Base-by-base conservation (phyloP, 2,888 invertebrate species). In the Clunio marinus region DNA sequence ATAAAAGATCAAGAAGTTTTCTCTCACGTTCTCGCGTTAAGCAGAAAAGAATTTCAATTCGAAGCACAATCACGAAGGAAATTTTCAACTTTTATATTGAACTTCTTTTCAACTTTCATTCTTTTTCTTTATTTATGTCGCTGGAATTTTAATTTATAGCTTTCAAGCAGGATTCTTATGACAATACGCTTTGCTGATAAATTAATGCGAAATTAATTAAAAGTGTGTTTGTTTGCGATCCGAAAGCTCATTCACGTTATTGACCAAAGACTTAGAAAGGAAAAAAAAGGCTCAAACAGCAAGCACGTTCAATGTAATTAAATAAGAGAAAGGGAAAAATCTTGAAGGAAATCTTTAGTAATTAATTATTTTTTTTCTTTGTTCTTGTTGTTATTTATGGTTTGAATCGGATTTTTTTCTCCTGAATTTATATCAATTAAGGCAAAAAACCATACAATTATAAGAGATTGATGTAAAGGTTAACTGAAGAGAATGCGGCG, bases 351-450 rank as follows among this genome's bases (percentile, higher is more conserved):
- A 27, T 27, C 57, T 57, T 27, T 25, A 13, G 63, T 63, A 45
- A 63, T 63, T 63, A 63, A 63, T 63, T 46, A 63, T 46, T 57
- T 27, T 57, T n/a, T 51, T 17, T 41, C n/a, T 41, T n/a, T 41
- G 4, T 27, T 13, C 15, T 7, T 32, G 32, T 7, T 7, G 10
- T 7, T 32, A 32, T 32, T 32, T 32, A 32, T 32, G 32, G 32
- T 10, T 7, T 7, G 10, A 57, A 57, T 27, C 25, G 57, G 27
- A 17, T 37, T 37, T 63, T 45, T 41, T 24, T 15, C n/a, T n/a
- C 27, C 22, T 45, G 25, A 63, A 63, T 63, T 63, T 46, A 63
- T 63, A 46, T 63, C 28, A 63, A 63, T 63, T 63, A 63, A 46
- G 46, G 46, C 46, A 45, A 7, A n/a, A n/a, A n/a, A n/a, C n/a